A percentile compares a stretch with the other conserved stretches of the same genome.
Conservation (phyloP, 2,888 invertebrate genomes). For the Meiosimyza platycephala region DNA sequence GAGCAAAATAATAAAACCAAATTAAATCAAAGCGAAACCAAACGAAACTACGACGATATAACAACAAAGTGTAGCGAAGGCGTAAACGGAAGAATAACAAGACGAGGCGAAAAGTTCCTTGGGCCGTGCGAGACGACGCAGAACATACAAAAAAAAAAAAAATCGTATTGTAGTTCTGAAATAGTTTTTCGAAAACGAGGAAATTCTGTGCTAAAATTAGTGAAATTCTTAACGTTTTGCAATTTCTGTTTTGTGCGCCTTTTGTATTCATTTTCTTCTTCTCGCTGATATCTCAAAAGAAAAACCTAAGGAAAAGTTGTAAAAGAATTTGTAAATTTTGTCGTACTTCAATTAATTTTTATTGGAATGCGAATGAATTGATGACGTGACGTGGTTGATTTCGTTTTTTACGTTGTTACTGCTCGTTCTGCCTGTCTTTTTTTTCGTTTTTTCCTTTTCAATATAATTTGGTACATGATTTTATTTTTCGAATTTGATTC, state of each 20-base stretch:
- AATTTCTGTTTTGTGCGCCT: constrained; percentile 26
- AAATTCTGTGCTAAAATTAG: constrained; percentile 37
- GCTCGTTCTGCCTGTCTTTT: constrained; percentile 28
- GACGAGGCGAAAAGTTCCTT: constrained; percentile 21
- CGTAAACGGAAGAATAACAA: neutral
- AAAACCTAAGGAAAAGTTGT: neutral
- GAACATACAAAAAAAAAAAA: constrained; percentile 25
- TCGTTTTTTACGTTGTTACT: constrained; percentile 35
- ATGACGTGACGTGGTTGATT: constrained; percentile 47
- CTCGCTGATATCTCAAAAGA: neutral
- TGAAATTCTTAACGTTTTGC: constrained; percentile 18
- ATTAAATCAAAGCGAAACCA: constrained; percentile 17
- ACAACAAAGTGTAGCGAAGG: constrained; percentile 4
- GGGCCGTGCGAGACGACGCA: constrained; percentile 31
- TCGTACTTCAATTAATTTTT: constrained; percentile 11
- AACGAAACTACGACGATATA: neutral
- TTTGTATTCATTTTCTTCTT: neutral
- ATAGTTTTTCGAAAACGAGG: constrained; percentile 12
- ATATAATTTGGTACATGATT: neutral
- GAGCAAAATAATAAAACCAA: neutral
- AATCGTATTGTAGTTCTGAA: constrained; percentile 21
- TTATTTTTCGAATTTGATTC: constrained; percentile 42
- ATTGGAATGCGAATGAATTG: constrained; percentile 44
- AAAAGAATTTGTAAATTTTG: constrained; percentile 9
- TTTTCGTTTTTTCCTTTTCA: constrained; percentile 15